Evolutionary conservation across 2,113 vertebrate species (phyloP), one percentile per base, ranked within the genome.

Genomic region (Calonectris borealis): DNA sequence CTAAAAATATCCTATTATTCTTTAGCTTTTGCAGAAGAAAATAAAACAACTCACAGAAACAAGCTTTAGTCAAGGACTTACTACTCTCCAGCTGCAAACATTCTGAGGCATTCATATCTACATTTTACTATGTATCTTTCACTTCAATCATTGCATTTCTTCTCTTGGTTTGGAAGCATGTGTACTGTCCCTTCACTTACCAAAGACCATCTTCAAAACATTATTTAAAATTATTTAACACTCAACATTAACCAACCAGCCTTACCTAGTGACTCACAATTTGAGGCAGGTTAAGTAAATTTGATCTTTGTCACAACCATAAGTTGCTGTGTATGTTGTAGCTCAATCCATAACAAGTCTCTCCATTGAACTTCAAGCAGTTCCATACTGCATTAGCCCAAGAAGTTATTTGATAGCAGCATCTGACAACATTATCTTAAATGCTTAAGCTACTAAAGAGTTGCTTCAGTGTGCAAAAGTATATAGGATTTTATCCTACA

Each of bases 281-380:
- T 38, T 29, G 36, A 84, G 44, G n/a, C 38, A 52, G 10, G 24
- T 36, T 57, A 71, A 68, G 65, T 22, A 58, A 40, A 68, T 34
- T 6, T 25, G 60, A 93, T 52, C 54, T 85, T 51, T 54, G 57
- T 42, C 76, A 83, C 21, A 77, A n/a, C 26, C 2, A 0, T 3
- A 73, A 85, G 4, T n/a, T 40, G 26, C 51, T 1, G 0, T 3
- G 2, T 34, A 8, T 7, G 34, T 18, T 48, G 40, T 13, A 58
- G 75, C 62, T 69, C 70, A 42, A 24, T 8, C 58, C 49, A 31
- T 25, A 76, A 68, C 14, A 61, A n/a, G 11, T 27, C 36, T 52
- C 66, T 58, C 49, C 15, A 13, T 16, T 84, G 38, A 60, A 34
- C n/a, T 64, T 66, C 1, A 51, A 29, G 52, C 44, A 49, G 75